These are phyloP conservation scores for Mystacornis crossleyi DNA, from an alignment of 2,113 vertebrate species.

Conservation along the genomic window DNA sequence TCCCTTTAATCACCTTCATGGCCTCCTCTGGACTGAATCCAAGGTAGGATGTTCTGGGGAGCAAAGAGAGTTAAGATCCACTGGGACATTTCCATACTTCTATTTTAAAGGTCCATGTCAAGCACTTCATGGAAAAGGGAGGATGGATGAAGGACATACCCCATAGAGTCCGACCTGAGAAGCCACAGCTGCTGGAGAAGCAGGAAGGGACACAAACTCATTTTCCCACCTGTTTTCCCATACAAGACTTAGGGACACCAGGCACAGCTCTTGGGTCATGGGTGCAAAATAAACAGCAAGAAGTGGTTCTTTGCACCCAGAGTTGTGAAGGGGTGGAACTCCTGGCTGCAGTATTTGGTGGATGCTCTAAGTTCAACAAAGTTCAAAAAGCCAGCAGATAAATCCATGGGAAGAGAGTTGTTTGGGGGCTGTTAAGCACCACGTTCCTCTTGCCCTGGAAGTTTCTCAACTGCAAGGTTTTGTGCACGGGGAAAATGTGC, in stretches of 20 bases:
- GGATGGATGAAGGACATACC: neutral
- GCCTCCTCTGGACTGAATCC: neutral
- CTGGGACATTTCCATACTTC: neutral
- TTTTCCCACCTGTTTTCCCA: neutral
- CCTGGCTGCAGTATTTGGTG: neutral
- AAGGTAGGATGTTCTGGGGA: neutral
- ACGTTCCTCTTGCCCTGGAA: neutral
- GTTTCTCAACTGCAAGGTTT: neutral
- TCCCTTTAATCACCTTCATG: neutral
- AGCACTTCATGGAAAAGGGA: neutral
- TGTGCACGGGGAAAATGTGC: neutral
- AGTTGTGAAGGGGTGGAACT: neutral
- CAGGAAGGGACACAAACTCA: neutral
- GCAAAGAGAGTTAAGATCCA: neutral
- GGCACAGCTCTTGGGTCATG: neutral
- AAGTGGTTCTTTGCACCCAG: rapidly evolving
- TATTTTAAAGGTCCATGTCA: neutral
- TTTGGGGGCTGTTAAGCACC: neutral
- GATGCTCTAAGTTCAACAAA: neutral
- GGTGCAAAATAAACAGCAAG: neutral
- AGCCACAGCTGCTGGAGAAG: neutral
- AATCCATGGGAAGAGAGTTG: neutral
- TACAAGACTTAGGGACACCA: neutral
- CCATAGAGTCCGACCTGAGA: neutral
- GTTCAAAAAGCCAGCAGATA: neutral